Base-by-base conservation (phyloP, 2,113 vertebrate species). In the Melanostigma gelatinosum region DNA sequence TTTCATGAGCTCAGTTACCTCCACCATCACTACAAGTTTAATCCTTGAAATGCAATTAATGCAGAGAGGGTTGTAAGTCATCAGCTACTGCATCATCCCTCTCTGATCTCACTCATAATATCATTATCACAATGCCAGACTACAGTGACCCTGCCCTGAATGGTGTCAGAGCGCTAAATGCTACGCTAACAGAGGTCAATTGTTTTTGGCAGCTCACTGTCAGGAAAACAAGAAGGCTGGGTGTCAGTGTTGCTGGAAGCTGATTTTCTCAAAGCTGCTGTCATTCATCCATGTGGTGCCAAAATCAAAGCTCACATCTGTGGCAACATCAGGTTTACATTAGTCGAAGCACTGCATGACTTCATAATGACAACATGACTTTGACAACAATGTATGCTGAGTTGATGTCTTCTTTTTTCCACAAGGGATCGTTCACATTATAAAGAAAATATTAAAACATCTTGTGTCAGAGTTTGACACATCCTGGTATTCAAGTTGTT, bases 21-120 rank as follows among this genome's bases (percentile, higher is more conserved):
- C 60, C 77, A 70, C 34, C 34, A 60, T 67, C n/a, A 64, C 42
- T 52, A 40, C 9, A 54, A 67, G 75, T 54, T 78, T 87, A 84
- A 68, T 81, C 80, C 84, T 87, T 79, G 84, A 73, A 82, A 86
- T 80, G 72, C 69, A 90, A 91, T 93, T 83, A 87, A 84, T 38
- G 57, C 84, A 82, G 77, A 73, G 24, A 87, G 46, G 20, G 71
- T 50, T 62, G 40, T 74, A 86, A 80, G 72, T 80, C 66, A 82
- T 55, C 68, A 82, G 72, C 82, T 13, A 13, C 72, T 27, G 80
- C 16, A 58, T 22, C 66, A 24, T 34, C 44, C 38, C 18, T 72
- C 34, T 57, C 55, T 68, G 40, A 36, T 72, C 55, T 69, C 46
- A 32, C 62, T 75, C 55, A 66, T 22, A 54, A 44, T 13, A 52